Base-by-base conservation (phyloP, 2,113 vertebrate genomes). In the Camelus bactrianus region DNA sequence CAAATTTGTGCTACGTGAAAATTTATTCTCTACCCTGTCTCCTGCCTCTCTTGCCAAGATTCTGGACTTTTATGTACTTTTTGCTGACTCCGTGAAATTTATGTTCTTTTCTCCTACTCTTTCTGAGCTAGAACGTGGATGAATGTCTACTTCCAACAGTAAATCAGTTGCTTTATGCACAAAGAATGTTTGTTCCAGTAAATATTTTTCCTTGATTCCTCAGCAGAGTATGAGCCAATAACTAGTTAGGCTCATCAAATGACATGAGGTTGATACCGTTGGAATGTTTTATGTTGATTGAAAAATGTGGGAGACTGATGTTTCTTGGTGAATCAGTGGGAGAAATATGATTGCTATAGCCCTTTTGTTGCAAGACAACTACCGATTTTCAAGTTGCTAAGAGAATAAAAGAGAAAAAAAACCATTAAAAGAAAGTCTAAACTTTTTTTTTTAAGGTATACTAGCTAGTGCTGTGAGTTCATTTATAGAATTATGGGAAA, bases 1-100 rank as follows among this genome's bases (percentile, higher is more conserved):
- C 87, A 90, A 64, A 94, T 95, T 67, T 89, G 70, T 90, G 54
- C 73, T 30, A 32, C 64, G 81, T 93, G 95, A 96, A 97, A 97
- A 98, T 94, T 93, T 97, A 98, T 96, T 98, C 64, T 95, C 82
- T 50, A 89, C 64, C 48, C 72, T 79, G 88, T 92, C 77, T 81
- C 69, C 38, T 76, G 8, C 46, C 48, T 90, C 32, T 93, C 35
- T 95, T 96, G 96, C 82, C 97, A 97, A 94, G 73, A 91, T 86
- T 90, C 46, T 94, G 79, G 91, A 84, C 64, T 89, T 91, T 75
- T 69, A 28, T 65, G 52, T 35, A 70, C 91, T 86, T 98, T 96
- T 94, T 96, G 87, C 93, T 97, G 94, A 97, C 75, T 92, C 14
- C 2, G 87, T 81, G 30, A 38, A 95, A 97, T 97, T 96, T 97